Base-by-base conservation (phyloP, 2,797 vertebrate genomes). In the Myotis findleyi region DNA sequence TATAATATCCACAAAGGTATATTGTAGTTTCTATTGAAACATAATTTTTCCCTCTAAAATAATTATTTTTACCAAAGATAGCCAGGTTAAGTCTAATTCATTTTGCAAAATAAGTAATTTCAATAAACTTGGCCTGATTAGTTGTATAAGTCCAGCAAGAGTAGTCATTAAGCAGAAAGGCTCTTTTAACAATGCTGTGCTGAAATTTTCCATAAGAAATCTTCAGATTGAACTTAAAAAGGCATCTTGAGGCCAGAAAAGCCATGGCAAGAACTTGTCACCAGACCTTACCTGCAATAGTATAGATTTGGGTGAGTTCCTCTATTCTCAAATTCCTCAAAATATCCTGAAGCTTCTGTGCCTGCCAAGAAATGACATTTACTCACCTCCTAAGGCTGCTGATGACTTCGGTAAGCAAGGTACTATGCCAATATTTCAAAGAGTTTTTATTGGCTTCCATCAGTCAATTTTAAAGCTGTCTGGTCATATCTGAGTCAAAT, bases 91-190 rank as follows among this genome's bases (percentile, higher is more conserved):
- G 27, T 47, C 18, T 80, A 57, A 80, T 57, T 64, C n/a, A 47
- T n/a, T 82, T 82, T 82, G 80, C 80, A 82, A 64, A 82, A 64
- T 82, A 82, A 81, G 57, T 82, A 4, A 33, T 64, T 82, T 82
- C 38, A 64, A 64, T 64, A 64, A 82, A 64, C 41, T 82, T 33
- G 53, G 77, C 23, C 59, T 82, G 38, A 47, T 81, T 62, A 44
- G 47, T 64, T 64, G 7, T 33, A 3, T 47, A 82, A 82, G 20
- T 44, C 41, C 59, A 82, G 80, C 41, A 64, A 64, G 41, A 64
- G 64, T 33, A 64, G 30, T 64, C 64, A 77, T 77, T 77, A 77
- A 55, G 18, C 18, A 64, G 18, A 49, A 23, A 33, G 80, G 27
- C 41, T 64, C 57, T 82, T n/a, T 82, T 47, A 64, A 49, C 47